Evolutionary conservation across 2,888 invertebrate genomes (phyloP), one percentile per base, ranked within the genome.

Genomic region (Rhorus exstirpatorius): DNA sequence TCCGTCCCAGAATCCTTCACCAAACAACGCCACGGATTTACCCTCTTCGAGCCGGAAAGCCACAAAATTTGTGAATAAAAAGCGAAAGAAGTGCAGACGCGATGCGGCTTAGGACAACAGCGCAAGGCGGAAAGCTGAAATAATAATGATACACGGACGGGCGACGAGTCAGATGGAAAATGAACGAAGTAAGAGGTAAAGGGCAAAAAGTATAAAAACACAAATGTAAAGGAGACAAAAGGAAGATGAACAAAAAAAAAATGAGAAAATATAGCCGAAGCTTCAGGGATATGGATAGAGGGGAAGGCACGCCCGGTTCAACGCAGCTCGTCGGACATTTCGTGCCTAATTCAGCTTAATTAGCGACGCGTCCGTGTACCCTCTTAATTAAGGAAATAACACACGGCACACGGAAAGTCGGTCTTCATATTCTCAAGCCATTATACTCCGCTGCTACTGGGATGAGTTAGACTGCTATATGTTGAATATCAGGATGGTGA

Each of bases 341-440:
- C 78, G 68, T 76, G 76, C 60, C 76, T 83, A 79, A 84, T 85
- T 85, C 79, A 77, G 70, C 81, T 81, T 85, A 85, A 85, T 85
- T 85, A 84, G 77, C 77, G 78, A 60, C 46, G 60, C 38, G 65
- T 79, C 65, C 65, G 75, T 14, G 71, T 79, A 49, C 67, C 67
- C 71, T 78, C 75, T 83, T 83, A 82, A 79, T 84, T 79, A 84
- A 84, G 65, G 67, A 82, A 82, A 76, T 74, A 63, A 74, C 35
- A 53, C 68, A 67, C 51, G 71, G 44, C 6, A 44, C 51, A 46
- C 10, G 53, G 51, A 31, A 74, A 68, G 61, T 77, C 38, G 17
- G 53, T 63, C 44, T 53, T 14, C 51, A 21, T 44, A 21, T 44
- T 46, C 61, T 24, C 55, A 17, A 14, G 41, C 77, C 41, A 78